These are phyloP conservation scores for Philaenus spumarius DNA, from an alignment of 1,140 invertebrate genomes.

Conservation along the genomic window DNA sequence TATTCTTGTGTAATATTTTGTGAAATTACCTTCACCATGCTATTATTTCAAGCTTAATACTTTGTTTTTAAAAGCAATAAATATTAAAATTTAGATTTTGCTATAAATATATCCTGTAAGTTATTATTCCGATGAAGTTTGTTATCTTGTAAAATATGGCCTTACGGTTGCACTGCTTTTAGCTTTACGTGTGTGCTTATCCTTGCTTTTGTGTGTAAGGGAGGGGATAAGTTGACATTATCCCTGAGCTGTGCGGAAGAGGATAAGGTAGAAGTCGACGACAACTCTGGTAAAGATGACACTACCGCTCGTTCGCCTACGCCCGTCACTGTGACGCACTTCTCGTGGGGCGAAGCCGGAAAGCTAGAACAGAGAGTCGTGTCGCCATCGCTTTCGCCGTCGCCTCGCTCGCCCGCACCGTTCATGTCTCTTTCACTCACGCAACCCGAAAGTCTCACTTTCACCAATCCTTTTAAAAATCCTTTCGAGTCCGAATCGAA, in stretches of 20 bases:
- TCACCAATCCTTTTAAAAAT: constrained; percentile 24
- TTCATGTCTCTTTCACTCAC: constrained; percentile 27
- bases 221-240: constrained; percentile 67
- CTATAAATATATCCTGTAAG: neutral
- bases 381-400: constrained; percentile 30
- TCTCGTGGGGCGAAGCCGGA: constrained; percentile 44
- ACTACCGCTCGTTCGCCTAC: constrained; percentile 36
- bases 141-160: neutral
- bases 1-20: too few relatives aligned
- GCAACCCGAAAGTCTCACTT: constrained; percentile 20
- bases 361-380: constrained; percentile 41
- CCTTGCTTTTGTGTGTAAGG: constrained; percentile 40
- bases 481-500: constrained; percentile 13
- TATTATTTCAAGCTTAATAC: too few relatives aligned
- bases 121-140: too few relatives aligned
- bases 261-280: constrained; percentile 10
- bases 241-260: constrained; percentile 36
- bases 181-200: constrained; percentile 6
- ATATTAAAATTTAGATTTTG: neutral
- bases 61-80: neutral
- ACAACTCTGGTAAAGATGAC: constrained; percentile 22
- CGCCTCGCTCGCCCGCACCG: constrained; percentile 23
- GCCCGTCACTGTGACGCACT: constrained; percentile 50
- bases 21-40: too few relatives aligned
- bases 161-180: neutral